A percentile compares a stretch with the other conserved stretches of the same genome.
phyloP scores from a whole-genome alignment of 2,888 invertebrate genomes.

The Drosophila dives region DNA sequence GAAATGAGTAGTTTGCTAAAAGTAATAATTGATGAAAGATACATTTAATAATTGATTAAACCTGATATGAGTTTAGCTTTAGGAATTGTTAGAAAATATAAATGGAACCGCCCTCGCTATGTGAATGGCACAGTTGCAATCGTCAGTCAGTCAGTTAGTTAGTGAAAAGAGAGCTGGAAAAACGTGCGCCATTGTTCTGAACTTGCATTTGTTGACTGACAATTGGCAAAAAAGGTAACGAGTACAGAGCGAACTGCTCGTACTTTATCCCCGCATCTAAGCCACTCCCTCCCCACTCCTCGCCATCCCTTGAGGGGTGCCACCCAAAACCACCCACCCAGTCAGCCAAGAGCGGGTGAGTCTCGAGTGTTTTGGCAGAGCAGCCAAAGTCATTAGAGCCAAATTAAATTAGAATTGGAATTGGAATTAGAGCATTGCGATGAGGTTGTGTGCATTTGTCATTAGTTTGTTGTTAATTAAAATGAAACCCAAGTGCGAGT shows the following conservation, averaged over 20 bases:
- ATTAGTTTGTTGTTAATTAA: slow-evolving; percentile 79
- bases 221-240: slow-evolving; percentile 74
- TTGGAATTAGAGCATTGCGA: slow-evolving; percentile 55
- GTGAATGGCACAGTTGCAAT: slow-evolving; percentile 71
- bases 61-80: background rate
- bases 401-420: slow-evolving; percentile 68
- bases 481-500: slow-evolving; percentile 65
- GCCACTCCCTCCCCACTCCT: background rate
- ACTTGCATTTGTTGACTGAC: slow-evolving; percentile 76
- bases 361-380: slow-evolving; percentile 18
- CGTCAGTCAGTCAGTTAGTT: slow-evolving; percentile 59
- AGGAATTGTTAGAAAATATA: background rate
- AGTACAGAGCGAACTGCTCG: slow-evolving; percentile 32
- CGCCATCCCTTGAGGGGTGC: background rate
- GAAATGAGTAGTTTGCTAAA: background rate
- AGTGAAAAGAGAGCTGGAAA: slow-evolving; percentile 66
- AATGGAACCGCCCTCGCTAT: slow-evolving; percentile 38
- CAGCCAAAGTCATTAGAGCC: slow-evolving; percentile 73
- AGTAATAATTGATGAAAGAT: fast-evolving
- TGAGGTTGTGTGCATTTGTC: slow-evolving; percentile 59
- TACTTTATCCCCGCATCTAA: background rate
- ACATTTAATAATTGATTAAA: background rate
- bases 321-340: background rate
- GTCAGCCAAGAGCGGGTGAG: background rate
- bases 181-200: slow-evolving; percentile 70